Evolutionary conservation across 2,113 vertebrate genomes (phyloP).

Genomic region (Ginglymostoma cirratum): DNA sequence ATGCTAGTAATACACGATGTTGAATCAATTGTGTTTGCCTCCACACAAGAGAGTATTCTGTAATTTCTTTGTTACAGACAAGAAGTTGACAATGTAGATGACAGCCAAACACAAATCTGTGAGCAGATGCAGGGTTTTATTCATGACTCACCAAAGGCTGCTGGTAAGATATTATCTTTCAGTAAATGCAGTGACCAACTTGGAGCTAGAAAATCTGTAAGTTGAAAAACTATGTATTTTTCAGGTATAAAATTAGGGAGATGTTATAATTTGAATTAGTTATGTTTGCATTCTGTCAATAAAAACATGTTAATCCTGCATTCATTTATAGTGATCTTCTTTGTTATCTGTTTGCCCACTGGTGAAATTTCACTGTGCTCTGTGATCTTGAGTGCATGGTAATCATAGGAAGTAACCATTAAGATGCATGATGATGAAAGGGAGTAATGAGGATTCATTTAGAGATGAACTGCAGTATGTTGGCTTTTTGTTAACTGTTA

Average conservation of each 20-base stretch:
- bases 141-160: background rate
- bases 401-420: background rate
- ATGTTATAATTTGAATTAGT: slow-evolving; percentile 12
- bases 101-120: background rate
- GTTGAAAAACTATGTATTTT: background rate
- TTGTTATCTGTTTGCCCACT: background rate
- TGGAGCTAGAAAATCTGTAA: background rate
- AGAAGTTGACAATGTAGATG: slow-evolving; percentile 12
- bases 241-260: background rate
- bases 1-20: background rate
- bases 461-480: background rate
- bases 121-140: slow-evolving; percentile 31
- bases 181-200: background rate
- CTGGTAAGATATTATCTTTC: background rate
- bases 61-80: background rate
- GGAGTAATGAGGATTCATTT: background rate
- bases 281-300: background rate
- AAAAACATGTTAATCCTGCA: background rate
- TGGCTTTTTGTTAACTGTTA: background rate
- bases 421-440: background rate
- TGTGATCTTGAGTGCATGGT: background rate
- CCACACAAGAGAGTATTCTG: background rate
- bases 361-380: background rate
- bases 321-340: background rate
- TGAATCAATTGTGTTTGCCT: background rate